Conservation (phyloP, 2,797 vertebrate genomes). For the Phrynocephalus vlangalii region DNA sequence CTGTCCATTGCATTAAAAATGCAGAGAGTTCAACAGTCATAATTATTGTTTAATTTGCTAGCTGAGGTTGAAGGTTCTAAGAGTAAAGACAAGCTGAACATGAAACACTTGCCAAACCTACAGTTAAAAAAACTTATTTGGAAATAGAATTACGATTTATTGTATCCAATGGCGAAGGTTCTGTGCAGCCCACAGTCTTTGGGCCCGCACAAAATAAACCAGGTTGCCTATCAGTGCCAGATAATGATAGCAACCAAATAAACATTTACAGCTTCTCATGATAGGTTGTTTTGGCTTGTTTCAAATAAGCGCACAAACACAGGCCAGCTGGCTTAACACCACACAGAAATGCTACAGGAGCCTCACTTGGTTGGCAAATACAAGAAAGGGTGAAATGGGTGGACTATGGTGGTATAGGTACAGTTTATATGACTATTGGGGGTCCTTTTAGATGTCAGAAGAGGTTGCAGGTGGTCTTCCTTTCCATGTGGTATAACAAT, state of each 20-base stretch:
- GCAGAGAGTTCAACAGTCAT: neutral
- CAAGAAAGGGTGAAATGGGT: neutral
- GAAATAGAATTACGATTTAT: neutral
- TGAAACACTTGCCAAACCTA: neutral
- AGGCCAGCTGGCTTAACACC: neutral
- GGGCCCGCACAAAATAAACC: neutral
- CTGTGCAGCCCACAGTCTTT: neutral
- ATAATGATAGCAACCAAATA: conserved; percentile 9
- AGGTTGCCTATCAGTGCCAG: neutral
- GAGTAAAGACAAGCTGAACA: conserved; percentile 4
- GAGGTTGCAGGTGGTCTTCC: neutral
- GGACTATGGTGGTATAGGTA: neutral
- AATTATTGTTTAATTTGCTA: conserved; percentile 18
- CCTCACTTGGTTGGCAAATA: neutral
- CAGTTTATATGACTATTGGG: neutral
- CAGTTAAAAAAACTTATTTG: neutral
- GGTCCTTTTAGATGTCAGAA: neutral
- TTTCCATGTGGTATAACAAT: neutral
- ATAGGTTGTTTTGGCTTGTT: neutral
- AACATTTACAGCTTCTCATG: conserved; percentile 22
- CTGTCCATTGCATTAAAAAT: neutral
- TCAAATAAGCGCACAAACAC: neutral
- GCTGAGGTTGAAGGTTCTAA: neutral
- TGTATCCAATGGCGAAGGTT: neutral
- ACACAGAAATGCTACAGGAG: neutral